A percentile compares a stretch with the other conserved stretches of the same genome.
phyloP scores from a whole-genome alignment of 1,140 invertebrate species.

The Adelges cooleyi region DNA sequence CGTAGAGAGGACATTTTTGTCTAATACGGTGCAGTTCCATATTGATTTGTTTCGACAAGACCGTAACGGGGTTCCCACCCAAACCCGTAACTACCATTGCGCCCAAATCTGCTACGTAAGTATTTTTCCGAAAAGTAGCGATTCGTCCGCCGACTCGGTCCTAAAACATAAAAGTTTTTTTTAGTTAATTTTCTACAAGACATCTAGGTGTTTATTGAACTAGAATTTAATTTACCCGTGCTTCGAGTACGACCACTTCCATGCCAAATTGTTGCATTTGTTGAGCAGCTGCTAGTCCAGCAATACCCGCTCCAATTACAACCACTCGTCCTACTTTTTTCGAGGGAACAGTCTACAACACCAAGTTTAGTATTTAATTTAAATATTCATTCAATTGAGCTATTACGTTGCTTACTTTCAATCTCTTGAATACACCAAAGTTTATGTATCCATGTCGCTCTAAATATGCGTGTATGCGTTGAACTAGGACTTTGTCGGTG shows the following conservation, averaged over 20 bases:
- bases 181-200: not conserved
- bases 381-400: too few species aligned
- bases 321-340: conserved; percentile 84
- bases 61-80: conserved; percentile 93
- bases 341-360: conserved; percentile 47
- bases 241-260: conserved; percentile 90
- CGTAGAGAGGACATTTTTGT: conserved; percentile 93
- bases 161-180: conserved; percentile 38
- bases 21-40: conserved; percentile 94
- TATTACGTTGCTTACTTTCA: conserved; percentile 54
- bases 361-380: too few species aligned
- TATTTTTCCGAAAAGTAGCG: conserved; percentile 88
- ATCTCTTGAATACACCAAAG: conserved; percentile 88
- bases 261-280: conserved; percentile 92
- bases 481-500: conserved; percentile 71
- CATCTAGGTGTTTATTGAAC: not conserved
- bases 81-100: conserved; percentile 79
- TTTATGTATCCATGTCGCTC: conserved; percentile 96
- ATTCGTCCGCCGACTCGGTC: conserved; percentile 93
- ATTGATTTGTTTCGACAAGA: conserved; percentile 89
- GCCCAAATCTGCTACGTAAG: conserved; percentile 89
- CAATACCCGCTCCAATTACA: conserved; percentile 90
- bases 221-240: conserved; percentile 49
- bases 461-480: conserved; percentile 80
- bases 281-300: conserved; percentile 83